phyloP scores from a whole-genome alignment of 2,113 vertebrate species.

The Nannobrachium achirus region DNA sequence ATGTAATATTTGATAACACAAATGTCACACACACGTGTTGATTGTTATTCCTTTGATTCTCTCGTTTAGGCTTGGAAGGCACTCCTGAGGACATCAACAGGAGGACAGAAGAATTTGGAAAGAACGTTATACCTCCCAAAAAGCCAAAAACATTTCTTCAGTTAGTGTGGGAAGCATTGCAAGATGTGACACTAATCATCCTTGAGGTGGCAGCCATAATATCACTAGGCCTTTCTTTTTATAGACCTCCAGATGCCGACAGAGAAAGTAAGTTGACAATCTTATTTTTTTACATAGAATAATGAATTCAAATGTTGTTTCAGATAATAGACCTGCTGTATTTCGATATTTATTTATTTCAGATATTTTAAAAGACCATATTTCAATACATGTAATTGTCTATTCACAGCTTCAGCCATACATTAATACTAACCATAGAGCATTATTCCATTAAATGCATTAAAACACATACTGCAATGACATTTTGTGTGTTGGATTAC shows the following conservation, averaged over 20 bases:
- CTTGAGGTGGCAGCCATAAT: conserved; percentile 97
- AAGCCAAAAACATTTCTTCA: conserved; percentile 99
- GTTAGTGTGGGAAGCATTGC: conserved; percentile 98
- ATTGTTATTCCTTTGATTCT: conserved; percentile 5
- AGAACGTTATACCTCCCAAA: conserved; percentile 97
- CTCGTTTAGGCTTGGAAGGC: conserved; percentile 87
- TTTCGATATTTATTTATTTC: too few species aligned
- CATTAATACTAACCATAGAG: too few species aligned
- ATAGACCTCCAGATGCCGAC: conserved; percentile 88
- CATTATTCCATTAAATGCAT: too few species aligned
- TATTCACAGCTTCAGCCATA: too few species aligned
- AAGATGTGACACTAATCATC: conserved; percentile 98
- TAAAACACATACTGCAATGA: too few species aligned
- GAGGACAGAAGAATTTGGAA: conserved; percentile 92
- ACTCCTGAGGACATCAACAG: conserved; percentile 88
- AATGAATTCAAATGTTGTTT: too few species aligned
- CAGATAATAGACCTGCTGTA: too few species aligned
- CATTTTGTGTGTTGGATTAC: too few species aligned
- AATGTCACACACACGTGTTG: neutral
- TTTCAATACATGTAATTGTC: too few species aligned
- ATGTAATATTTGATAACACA: too few species aligned
- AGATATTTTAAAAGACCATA: too few species aligned
- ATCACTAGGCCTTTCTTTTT: conserved; percentile 98
- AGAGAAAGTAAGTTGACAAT: conserved; percentile 81
- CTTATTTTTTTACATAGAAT: too few species aligned